Percentiles rank a stretch among this genome's conserved stretches.
These are phyloP conservation scores for Agonopterix heracliana DNA, from an alignment of 2,888 invertebrate genomes.

Conservation along the genomic window DNA sequence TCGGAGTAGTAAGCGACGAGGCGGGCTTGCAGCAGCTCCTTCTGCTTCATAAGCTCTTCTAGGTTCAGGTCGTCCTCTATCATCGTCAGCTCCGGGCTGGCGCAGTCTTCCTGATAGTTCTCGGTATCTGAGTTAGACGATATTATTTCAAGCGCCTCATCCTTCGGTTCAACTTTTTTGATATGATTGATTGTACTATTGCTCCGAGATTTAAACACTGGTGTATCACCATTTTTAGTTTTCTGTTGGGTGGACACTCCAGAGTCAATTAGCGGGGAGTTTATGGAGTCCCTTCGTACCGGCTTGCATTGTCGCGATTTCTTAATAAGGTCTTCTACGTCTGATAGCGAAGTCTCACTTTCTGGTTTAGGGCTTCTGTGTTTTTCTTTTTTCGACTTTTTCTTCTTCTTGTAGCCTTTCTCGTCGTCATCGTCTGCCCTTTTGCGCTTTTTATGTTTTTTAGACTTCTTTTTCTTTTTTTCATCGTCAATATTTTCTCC, in stretches of 20 bases:
- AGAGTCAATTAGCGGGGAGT: constrained; percentile 26
- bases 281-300: constrained; percentile 23
- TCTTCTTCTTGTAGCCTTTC: constrained; percentile 74
- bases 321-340: constrained; percentile 54
- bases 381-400: constrained; percentile 73
- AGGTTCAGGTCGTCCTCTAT: constrained; percentile 91
- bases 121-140: constrained; percentile 82
- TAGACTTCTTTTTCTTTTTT: constrained; percentile 74
- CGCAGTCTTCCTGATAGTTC: constrained; percentile 78
- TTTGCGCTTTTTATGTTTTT: constrained; percentile 82
- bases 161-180: constrained; percentile 21
- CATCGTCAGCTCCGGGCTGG: constrained; percentile 83
- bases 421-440: constrained; percentile 73
- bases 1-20: constrained; percentile 86
- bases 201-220: constrained; percentile 21
- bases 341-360: constrained; percentile 61
- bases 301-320: constrained; percentile 48
- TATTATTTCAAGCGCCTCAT: constrained; percentile 75
- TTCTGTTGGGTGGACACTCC: constrained; percentile 17
- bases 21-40: constrained; percentile 87
- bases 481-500: constrained; percentile 43
- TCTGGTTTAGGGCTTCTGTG: constrained; percentile 58
- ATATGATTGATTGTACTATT: constrained; percentile 21
- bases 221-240: constrained; percentile 43
- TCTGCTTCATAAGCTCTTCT: constrained; percentile 93